Percentiles rank a stretch among this genome's conserved stretches.
Evolutionary conservation across 2,113 vertebrate species (phyloP).

Genomic region (Stegastes partitus): DNA sequence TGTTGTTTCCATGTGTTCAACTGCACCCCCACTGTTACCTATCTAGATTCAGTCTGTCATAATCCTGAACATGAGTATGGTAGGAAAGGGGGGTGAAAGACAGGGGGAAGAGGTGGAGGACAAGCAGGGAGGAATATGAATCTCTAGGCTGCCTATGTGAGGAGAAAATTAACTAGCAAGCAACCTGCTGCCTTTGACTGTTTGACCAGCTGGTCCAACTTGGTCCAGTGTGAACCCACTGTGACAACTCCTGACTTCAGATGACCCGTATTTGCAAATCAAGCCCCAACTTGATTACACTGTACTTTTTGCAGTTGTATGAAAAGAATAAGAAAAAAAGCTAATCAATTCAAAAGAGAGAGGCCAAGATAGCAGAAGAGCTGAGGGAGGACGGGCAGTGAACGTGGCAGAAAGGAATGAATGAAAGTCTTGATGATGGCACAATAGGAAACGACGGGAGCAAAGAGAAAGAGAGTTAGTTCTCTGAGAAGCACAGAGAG

Average conservation of each 20-base stretch:
- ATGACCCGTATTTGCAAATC: background rate
- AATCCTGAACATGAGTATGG: background rate
- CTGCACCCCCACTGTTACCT: background rate
- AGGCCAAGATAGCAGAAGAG: background rate
- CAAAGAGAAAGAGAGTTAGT: slow-evolving; percentile 12
- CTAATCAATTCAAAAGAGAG: background rate
- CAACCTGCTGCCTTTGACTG: background rate
- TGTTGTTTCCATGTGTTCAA: background rate
- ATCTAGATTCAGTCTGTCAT: background rate
- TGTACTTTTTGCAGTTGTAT: background rate
- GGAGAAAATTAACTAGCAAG: slow-evolving; percentile 9
- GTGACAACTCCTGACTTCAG: background rate
- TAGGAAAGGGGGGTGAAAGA: background rate
- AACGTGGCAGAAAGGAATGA: slow-evolving; percentile 2
- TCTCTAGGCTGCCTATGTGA: background rate
- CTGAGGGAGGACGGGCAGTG: background rate
- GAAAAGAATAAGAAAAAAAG: background rate
- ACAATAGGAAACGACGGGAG: slow-evolving; percentile 8
- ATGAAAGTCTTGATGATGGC: slow-evolving; percentile 20
- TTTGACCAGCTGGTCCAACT: slow-evolving; percentile 22
- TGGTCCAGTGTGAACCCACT: background rate
- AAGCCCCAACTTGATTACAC: background rate
- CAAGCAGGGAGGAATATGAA: background rate
- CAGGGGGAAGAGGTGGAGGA: background rate
- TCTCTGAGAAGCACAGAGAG: slow-evolving; percentile 34